phyloP scores from a whole-genome alignment of 2,797 vertebrate genomes.

The Psittacula derbiana region DNA sequence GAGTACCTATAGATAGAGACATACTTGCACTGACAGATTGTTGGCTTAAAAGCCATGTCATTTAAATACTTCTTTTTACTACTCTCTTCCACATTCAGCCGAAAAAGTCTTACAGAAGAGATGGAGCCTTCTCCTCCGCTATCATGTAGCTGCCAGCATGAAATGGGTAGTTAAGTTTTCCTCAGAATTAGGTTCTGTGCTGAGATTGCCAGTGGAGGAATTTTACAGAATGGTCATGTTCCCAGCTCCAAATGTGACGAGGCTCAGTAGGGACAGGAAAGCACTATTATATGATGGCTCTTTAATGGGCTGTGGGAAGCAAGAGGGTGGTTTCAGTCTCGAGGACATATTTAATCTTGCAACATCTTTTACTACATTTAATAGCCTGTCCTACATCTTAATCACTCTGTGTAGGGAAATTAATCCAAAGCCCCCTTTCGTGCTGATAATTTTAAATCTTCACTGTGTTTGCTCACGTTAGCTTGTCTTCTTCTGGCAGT shows the following conservation, averaged over 20 bases:
- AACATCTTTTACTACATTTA: background rate
- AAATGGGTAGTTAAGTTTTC: background rate
- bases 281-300: background rate
- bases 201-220: background rate
- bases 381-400: background rate
- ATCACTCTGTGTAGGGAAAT: background rate
- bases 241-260: background rate
- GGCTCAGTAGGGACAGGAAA: background rate
- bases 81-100: background rate
- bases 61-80: background rate
- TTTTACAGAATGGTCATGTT: background rate
- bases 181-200: background rate
- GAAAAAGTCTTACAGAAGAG: background rate
- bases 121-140: background rate
- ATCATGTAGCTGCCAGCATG: background rate
- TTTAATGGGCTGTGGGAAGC: background rate
- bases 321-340: background rate
- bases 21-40: background rate
- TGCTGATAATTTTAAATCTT: background rate
- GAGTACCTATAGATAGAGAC: background rate
- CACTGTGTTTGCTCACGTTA: background rate
- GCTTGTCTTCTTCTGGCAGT: background rate
- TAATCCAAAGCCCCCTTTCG: background rate
- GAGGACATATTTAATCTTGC: slow-evolving; percentile 2
- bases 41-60: background rate